Base-by-base conservation (phyloP, 2,888 invertebrate genomes). In the Crocallis elinguaria region DNA sequence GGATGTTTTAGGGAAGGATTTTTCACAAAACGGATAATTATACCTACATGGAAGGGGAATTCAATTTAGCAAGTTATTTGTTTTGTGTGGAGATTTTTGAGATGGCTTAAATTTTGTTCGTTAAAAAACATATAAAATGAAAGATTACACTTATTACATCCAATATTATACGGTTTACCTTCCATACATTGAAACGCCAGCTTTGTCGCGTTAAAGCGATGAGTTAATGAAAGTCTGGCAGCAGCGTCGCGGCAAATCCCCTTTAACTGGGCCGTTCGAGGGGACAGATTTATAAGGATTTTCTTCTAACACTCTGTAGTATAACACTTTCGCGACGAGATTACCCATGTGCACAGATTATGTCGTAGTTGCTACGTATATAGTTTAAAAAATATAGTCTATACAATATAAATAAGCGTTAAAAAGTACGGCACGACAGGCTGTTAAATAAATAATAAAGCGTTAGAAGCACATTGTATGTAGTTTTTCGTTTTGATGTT, bases 141-240 rank as follows among this genome's bases (percentile, higher is more conserved):
- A 6, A 21, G 12, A 21, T 21, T 12, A 37, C 11, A 21, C 7
- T 19, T 29, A 19, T 36, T 32, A 23, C 6, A 37, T 30, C 23
- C 30, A 7, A 13, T 36, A 11, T 25, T 33, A 56, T 46, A 36
- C 29, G 53, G 67, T 65, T 64, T 61, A 67, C 60, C 46, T 57
- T 42, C 49, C 39, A 51, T 50, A 55, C 62, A 62, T 67, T 70
- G 62, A 48, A 64, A 62, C 65, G 76, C 14, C 36, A 75, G 79
- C 83, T 77, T 78, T 78, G 79, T 77, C 73, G 73, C 67, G 68
- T 73, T 76, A 77, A 77, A 78, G 76, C 73, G 73, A 60, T 64
- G 77, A 77, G 79, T 82, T 86, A 84, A 84, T 85, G 85, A 85
- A 85, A 83, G 72, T 76, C 74, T 72, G 75, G 71, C 73, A 75